Conservation (phyloP, 2,888 invertebrate genomes). For the Apamea crenata region DNA sequence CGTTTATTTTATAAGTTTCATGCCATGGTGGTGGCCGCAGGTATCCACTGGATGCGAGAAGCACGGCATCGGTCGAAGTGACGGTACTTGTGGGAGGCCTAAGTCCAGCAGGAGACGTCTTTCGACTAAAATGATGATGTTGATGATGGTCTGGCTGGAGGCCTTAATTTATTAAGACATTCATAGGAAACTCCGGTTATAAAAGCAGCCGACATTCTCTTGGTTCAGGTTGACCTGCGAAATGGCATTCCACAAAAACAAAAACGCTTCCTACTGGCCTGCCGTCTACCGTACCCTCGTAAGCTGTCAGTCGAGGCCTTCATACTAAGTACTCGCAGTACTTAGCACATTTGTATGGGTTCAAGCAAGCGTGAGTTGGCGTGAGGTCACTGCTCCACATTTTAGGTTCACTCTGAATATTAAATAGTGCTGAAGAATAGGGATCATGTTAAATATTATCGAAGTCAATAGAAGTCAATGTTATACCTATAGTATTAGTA, state of each 20-base stretch:
- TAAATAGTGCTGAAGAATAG: not conserved
- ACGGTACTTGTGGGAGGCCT: not conserved
- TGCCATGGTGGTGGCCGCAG: not conserved
- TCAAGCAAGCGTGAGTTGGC: not conserved
- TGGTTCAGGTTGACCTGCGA: not conserved
- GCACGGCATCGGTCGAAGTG: not conserved
- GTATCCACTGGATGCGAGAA: not conserved
- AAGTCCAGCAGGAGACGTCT: not conserved
- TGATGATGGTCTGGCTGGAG: not conserved
- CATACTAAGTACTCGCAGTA: constrained; percentile 10
- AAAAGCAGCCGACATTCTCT: too few species aligned
- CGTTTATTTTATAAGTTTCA: not conserved
- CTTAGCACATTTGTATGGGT: constrained; percentile 29
- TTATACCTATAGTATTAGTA: not conserved
- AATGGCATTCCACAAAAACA: not conserved
- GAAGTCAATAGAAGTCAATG: not conserved
- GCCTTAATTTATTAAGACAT: not conserved
- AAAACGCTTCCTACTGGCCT: not conserved
- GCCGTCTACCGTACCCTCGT: not conserved
- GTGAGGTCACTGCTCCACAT: constrained; percentile 41
- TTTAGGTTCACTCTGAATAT: not conserved
- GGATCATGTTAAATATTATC: not conserved
- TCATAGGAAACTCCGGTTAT: not conserved
- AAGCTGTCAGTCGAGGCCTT: constrained; percentile 22
- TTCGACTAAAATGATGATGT: not conserved